A percentile compares a stretch with the other conserved stretches of the same genome.
phyloP scores from a whole-genome alignment of 2,888 invertebrate species.

The Eristalis arbustorum region DNA sequence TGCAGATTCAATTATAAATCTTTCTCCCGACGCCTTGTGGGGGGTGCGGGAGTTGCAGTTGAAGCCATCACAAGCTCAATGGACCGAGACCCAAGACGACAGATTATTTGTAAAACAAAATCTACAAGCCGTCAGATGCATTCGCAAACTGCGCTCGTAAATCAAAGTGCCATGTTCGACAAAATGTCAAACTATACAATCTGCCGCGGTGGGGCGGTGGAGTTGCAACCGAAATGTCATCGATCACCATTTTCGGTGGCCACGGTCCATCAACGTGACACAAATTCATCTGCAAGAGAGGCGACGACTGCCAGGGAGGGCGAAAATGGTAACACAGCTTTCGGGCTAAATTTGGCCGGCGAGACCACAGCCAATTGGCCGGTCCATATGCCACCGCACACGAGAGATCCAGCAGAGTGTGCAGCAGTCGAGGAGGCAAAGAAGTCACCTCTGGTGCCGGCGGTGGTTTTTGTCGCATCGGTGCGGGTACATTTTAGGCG shows the following conservation, averaged over 20 bases:
- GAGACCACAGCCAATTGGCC: conserved; percentile 23
- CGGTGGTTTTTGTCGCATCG: conserved; percentile 13
- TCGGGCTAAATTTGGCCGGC: conserved; percentile 41
- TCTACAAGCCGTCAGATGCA: conserved; percentile 53
- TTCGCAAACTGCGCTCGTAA: conserved; percentile 46
- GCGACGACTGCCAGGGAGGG: not conserved
- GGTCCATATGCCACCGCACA: not conserved
- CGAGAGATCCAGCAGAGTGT: not conserved
- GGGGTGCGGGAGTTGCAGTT: not conserved
- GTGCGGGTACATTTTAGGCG: conserved; percentile 10
- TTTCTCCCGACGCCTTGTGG: not conserved
- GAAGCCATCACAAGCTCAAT: not conserved
- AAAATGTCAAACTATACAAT: conserved; percentile 59
- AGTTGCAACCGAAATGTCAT: conserved; percentile 45
- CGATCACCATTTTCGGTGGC: conserved; percentile 24
- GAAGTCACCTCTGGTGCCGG: conserved; percentile 6
- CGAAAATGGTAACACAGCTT: conserved; percentile 60
- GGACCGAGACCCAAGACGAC: conserved; percentile 18
- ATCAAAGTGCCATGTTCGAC: conserved; percentile 63
- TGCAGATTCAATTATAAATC: conserved; percentile 9
- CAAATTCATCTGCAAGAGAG: conserved; percentile 38
- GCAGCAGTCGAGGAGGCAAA: not conserved
- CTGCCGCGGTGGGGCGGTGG: not conserved
- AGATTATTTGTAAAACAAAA: conserved; percentile 56
- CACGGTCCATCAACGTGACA: conserved; percentile 12